Evolutionary conservation across 2,888 invertebrate genomes (phyloP).

Genomic region (Rutpela maculata): DNA sequence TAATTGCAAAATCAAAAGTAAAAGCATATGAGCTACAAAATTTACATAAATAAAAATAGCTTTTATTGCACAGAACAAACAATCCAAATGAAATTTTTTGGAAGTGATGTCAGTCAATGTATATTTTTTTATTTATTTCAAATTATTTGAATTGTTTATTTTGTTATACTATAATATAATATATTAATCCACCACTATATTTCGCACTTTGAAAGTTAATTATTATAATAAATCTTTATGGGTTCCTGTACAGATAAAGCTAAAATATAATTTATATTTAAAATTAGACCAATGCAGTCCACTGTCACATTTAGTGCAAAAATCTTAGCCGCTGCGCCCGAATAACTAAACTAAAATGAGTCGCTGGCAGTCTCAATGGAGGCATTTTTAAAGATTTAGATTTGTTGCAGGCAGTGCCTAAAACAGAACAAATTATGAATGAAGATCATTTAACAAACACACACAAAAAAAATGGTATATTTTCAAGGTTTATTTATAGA

Average conservation of each 20-base stretch:
- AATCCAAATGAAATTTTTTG: slow-evolving; percentile 56
- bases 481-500: not conserved
- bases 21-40: slow-evolving; percentile 58
- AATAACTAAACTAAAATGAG: slow-evolving; percentile 64
- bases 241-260: slow-evolving; percentile 73
- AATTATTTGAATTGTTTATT: slow-evolving; percentile 59
- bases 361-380: slow-evolving; percentile 74
- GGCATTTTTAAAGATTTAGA: slow-evolving; percentile 65
- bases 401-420: slow-evolving; percentile 68
- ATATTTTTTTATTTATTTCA: slow-evolving; percentile 16
- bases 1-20: slow-evolving; percentile 57
- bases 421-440: slow-evolving; percentile 53
- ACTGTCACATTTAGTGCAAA: slow-evolving; percentile 70
- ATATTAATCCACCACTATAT: slow-evolving; percentile 67
- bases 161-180: slow-evolving; percentile 51
- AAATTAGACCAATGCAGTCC: slow-evolving; percentile 70
- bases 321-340: slow-evolving; percentile 68
- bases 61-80: slow-evolving; percentile 64
- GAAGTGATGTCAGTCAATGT: slow-evolving; percentile 59
- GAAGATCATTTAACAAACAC: not conserved
- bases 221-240: slow-evolving; percentile 67
- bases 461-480: not conserved
- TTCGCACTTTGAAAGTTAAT: slow-evolving; percentile 70
- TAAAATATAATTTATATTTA: slow-evolving; percentile 70
- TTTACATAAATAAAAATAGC: slow-evolving; percentile 64